Evolutionary conservation across 1,140 invertebrate species (phyloP).

Genomic region (Cyclargus thomasi): DNA sequence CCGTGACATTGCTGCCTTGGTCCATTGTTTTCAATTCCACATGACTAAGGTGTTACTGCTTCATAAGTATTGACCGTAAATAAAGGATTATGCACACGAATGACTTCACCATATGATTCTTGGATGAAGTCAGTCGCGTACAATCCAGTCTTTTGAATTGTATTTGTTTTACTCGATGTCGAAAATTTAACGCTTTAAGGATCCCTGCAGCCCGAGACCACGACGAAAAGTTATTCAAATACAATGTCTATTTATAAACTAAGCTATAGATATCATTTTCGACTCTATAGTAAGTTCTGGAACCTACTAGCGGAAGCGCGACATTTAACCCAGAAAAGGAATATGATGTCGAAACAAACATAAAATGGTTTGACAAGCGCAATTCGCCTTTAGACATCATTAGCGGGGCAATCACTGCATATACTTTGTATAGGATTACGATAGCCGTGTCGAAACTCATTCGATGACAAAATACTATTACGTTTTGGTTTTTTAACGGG

Average conservation of each 20-base stretch:
- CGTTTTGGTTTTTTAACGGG: conserved; percentile 1
- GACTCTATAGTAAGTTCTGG: too few relatives aligned
- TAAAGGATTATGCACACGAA: neutral
- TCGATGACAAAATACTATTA: conserved; percentile 11
- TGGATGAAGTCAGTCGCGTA: too few relatives aligned
- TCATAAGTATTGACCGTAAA: neutral
- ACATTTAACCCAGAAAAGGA: neutral
- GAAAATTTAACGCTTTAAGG: too few relatives aligned
- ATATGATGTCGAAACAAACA: neutral
- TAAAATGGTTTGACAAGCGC: neutral
- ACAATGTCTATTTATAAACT: too few relatives aligned
- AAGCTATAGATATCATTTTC: too few relatives aligned
- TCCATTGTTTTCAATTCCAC: neutral
- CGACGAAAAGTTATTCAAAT: too few relatives aligned
- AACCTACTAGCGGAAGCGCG: too few relatives aligned
- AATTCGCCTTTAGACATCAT: too few relatives aligned
- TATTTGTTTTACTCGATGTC: too few relatives aligned
- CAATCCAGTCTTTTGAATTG: too few relatives aligned
- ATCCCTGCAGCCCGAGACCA: too few relatives aligned
- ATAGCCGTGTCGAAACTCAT: neutral
- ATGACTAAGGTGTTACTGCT: neutral
- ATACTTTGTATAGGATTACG: neutral
- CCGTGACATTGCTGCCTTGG: neutral
- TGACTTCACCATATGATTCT: neutral
- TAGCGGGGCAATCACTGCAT: too few relatives aligned